Conservation (phyloP, 2,113 vertebrate genomes). For the Phyllostomus hastatus region DNA sequence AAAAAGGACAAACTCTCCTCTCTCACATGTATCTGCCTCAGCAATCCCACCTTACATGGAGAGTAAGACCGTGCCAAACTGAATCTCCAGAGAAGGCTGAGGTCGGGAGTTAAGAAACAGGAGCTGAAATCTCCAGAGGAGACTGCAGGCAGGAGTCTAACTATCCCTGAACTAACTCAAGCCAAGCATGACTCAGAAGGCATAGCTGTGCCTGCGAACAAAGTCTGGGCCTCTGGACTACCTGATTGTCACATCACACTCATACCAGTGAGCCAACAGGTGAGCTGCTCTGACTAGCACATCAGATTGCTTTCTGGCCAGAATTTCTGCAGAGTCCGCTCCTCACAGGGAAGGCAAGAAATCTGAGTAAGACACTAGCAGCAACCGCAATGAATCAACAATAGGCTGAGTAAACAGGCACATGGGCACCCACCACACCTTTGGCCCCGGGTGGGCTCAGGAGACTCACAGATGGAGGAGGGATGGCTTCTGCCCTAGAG, state of each 20-base stretch:
- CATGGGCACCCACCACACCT: not conserved
- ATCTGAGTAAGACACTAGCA: slow-evolving; percentile 36
- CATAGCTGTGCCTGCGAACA: slow-evolving; percentile 6
- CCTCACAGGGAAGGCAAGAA: slow-evolving; percentile 22
- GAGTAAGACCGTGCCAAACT: not conserved
- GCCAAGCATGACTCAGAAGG: slow-evolving; percentile 50
- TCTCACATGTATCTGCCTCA: not conserved
- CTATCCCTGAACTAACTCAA: not conserved
- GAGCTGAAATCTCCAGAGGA: not conserved
- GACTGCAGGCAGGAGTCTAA: not conserved
- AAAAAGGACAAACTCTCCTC: not conserved
- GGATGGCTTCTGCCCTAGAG: not conserved
- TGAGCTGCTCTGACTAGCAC: slow-evolving; percentile 62
- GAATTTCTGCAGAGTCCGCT: slow-evolving; percentile 63
- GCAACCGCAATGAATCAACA: slow-evolving; percentile 33
- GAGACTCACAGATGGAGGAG: not conserved
- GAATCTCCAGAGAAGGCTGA: not conserved
- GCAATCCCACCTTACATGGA: slow-evolving; percentile 3
- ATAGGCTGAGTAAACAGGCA: not conserved
- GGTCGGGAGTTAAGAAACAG: not conserved
- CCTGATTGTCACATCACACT: slow-evolving; percentile 37
- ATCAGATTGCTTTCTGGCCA: slow-evolving; percentile 52
- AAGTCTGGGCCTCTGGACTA: slow-evolving; percentile 7
- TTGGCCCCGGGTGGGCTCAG: not conserved
- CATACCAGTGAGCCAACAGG: slow-evolving; percentile 41